Evolutionary conservation across 2,888 invertebrate species (phyloP).

Genomic region (Pollenia griseotomentosa): DNA sequence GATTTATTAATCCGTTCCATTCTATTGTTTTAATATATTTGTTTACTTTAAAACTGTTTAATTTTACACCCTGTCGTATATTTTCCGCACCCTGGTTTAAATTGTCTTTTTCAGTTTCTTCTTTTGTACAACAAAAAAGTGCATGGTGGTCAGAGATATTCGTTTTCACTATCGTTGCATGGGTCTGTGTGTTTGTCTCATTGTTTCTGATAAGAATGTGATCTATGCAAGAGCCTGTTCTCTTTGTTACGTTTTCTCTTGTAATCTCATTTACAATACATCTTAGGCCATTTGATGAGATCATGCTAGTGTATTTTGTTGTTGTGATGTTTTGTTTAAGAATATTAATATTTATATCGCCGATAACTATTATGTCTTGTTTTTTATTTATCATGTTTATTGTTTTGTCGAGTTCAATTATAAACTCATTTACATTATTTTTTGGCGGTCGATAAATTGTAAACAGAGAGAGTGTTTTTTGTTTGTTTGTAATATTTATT

Average conservation of each 20-base stretch:
- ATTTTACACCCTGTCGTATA: too few species aligned
- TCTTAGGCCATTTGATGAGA: neutral
- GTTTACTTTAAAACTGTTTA: too few species aligned
- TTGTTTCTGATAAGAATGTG: neutral
- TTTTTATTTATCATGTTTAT: neutral
- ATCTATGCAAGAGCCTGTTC: neutral
- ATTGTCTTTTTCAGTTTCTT: too few species aligned
- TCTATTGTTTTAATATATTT: too few species aligned
- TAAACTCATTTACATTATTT: too few species aligned
- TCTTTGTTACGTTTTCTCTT: slow-evolving; percentile 2
- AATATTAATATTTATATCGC: neutral
- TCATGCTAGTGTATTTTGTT: slow-evolving; percentile 1
- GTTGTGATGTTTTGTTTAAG: neutral
- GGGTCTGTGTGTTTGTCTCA: neutral
- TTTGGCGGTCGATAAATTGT: too few species aligned
- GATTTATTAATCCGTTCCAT: too few species aligned
- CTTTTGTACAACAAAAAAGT: neutral
- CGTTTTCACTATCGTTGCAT: neutral
- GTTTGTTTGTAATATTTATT: neutral
- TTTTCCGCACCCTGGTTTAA: too few species aligned
- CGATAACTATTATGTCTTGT: neutral
- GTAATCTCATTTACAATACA: neutral
- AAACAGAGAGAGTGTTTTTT: too few species aligned
- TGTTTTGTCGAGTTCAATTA: too few species aligned
- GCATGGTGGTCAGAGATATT: neutral